phyloP scores from a whole-genome alignment of 2,888 invertebrate species.

The Calameuta idolon region DNA sequence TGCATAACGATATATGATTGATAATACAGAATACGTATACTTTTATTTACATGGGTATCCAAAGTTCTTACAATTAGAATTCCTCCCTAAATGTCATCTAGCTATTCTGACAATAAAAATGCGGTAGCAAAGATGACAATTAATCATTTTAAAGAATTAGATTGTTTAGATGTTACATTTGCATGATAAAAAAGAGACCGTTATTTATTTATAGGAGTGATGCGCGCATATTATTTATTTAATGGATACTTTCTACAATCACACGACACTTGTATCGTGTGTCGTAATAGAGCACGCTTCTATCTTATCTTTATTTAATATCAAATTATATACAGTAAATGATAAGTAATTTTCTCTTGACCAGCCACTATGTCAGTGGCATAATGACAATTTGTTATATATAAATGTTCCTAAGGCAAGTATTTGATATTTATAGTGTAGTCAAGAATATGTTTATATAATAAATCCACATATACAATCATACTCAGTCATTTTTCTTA shows the following conservation, averaged over 20 bases:
- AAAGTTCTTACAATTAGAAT: background rate
- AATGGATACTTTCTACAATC: background rate
- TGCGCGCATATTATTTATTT: background rate
- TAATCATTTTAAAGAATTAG: background rate
- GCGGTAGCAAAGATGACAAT: background rate
- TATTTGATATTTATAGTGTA: slow-evolving; percentile 1
- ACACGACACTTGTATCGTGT: background rate
- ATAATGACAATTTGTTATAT: background rate
- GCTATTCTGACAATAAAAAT: background rate
- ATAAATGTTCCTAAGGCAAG: background rate
- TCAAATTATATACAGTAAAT: background rate
- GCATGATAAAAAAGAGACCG: background rate
- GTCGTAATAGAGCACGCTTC: background rate
- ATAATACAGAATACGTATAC: slow-evolving; percentile 30
- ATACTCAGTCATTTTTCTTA: background rate
- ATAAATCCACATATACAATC: background rate
- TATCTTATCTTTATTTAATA: background rate
- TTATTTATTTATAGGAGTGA: background rate
- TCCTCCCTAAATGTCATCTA: background rate
- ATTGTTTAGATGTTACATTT: background rate
- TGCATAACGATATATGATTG: slow-evolving; percentile 27
- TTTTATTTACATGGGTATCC: slow-evolving; percentile 16
- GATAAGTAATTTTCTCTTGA: background rate
- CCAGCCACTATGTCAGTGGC: background rate
- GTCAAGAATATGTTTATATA: background rate